A percentile compares a stretch with the other conserved stretches of the same genome.
These are phyloP conservation scores for Chalcis sispes DNA, from an alignment of 2,888 invertebrate genomes.

Conservation along the genomic window DNA sequence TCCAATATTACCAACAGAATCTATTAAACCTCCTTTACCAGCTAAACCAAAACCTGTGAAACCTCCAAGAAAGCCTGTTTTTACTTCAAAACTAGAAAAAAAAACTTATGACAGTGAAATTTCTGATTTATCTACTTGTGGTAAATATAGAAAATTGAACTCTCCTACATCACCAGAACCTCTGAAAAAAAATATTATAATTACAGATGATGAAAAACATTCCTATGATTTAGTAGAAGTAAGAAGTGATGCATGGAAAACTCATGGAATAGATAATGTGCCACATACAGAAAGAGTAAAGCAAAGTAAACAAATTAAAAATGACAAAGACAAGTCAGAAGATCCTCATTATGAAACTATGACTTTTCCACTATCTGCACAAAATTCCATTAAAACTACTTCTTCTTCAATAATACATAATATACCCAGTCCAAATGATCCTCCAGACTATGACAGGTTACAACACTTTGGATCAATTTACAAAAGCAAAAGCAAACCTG, in stretches of 20 bases:
- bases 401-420: conserved; percentile 69
- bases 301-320: conserved; percentile 46
- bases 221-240: conserved; percentile 88
- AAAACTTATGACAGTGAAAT: conserved; percentile 75
- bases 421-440: conserved; percentile 65
- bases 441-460: conserved; percentile 84
- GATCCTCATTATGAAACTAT: conserved; percentile 71
- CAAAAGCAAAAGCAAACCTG: conserved; percentile 81
- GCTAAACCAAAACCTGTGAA: conserved; percentile 81
- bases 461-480: conserved; percentile 89
- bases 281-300: conserved; percentile 82
- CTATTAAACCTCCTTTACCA: conserved; percentile 75
- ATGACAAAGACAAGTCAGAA: conserved; percentile 62
- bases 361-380: conserved; percentile 60
- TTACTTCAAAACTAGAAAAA: conserved; percentile 69
- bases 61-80: conserved; percentile 79
- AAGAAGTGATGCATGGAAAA: conserved; percentile 88
- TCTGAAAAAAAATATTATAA: conserved; percentile 62
- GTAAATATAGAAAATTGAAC: conserved; percentile 78
- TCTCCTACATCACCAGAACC: conserved; percentile 74
- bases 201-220: conserved; percentile 77
- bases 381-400: conserved; percentile 65
- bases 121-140: conserved; percentile 77
- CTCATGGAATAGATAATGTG: conserved; percentile 85
- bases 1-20: conserved; percentile 54